These are phyloP conservation scores for Oasisia sp. DNA, from an alignment of 2,888 invertebrate species.

Conservation along the genomic window DNA sequence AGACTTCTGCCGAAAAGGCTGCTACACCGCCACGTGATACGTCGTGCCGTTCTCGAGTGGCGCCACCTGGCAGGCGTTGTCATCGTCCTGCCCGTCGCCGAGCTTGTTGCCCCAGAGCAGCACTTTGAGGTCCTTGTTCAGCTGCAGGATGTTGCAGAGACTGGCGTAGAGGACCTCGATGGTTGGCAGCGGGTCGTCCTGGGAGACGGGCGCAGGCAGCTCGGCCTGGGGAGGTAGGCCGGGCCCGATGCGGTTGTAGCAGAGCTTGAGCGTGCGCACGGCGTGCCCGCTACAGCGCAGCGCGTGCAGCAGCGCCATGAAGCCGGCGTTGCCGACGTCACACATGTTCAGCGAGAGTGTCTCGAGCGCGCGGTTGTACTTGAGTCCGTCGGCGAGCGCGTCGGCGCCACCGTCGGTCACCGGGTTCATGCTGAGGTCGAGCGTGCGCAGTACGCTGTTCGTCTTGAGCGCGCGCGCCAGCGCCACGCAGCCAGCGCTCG, in stretches of 20 bases:
- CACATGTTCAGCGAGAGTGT: conserved; percentile 63
- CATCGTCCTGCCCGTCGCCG: conserved; percentile 27
- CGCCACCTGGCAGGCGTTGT: background rate
- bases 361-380: conserved; percentile 52
- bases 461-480: conserved; percentile 56
- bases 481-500: conserved; percentile 51
- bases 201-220: background rate
- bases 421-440: conserved; percentile 60
- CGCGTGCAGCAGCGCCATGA: conserved; percentile 56
- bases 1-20: background rate
- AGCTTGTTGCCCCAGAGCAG: conserved; percentile 62
- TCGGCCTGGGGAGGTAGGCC: background rate
- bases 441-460: conserved; percentile 48
- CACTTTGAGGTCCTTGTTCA: conserved; percentile 60
- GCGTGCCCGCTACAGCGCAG: conserved; percentile 53
- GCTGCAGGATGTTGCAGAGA: conserved; percentile 56
- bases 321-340: conserved; percentile 60
- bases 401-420: conserved; percentile 54
- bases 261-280: conserved; percentile 56
- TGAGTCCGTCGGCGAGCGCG: conserved; percentile 55
- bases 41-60: background rate
- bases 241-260: conserved; percentile 60
- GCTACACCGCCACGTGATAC: background rate
- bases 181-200: background rate
- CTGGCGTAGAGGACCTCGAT: conserved; percentile 50